Evolutionary conservation across 2,113 vertebrate genomes (phyloP).

Genomic region (Gobiocypris rarus): DNA sequence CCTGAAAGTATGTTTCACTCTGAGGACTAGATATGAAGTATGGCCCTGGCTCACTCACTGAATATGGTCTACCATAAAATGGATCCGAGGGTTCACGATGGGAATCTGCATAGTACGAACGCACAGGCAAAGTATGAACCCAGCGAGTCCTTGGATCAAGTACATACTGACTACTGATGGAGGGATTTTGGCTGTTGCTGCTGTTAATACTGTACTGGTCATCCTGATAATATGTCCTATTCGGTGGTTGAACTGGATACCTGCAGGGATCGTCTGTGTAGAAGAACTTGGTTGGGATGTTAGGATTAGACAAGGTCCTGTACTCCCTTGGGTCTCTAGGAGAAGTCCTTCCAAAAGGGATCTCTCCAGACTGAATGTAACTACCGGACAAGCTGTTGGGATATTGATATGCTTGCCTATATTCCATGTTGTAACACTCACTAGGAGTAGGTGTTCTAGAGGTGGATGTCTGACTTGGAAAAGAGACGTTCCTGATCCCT

Average conservation of each 20-base stretch:
- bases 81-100: conserved; percentile 67
- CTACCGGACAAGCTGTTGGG: conserved; percentile 75
- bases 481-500: conserved; percentile 78
- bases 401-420: conserved; percentile 77
- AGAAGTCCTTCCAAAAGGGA: conserved; percentile 74
- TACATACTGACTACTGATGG: conserved; percentile 70
- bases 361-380: conserved; percentile 74
- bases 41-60: conserved; percentile 75
- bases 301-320: conserved; percentile 80
- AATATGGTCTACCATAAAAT: conserved; percentile 73
- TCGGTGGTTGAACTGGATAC: conserved; percentile 73
- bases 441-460: conserved; percentile 89
- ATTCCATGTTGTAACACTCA: conserved; percentile 86
- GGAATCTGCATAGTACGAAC: conserved; percentile 72
- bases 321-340: conserved; percentile 77
- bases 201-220: conserved; percentile 73
- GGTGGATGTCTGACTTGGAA: conserved; percentile 77
- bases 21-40: conserved; percentile 79
- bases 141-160: conserved; percentile 75
- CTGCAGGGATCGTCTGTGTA: conserved; percentile 83
- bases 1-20: conserved; percentile 71
- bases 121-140: conserved; percentile 77
- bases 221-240: conserved; percentile 80
- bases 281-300: conserved; percentile 88
- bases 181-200: conserved; percentile 76